Percentiles rank a stretch among this genome's conserved stretches.
Conservation (phyloP, 2,113 vertebrate species). For the Syrmaticus mikado region DNA sequence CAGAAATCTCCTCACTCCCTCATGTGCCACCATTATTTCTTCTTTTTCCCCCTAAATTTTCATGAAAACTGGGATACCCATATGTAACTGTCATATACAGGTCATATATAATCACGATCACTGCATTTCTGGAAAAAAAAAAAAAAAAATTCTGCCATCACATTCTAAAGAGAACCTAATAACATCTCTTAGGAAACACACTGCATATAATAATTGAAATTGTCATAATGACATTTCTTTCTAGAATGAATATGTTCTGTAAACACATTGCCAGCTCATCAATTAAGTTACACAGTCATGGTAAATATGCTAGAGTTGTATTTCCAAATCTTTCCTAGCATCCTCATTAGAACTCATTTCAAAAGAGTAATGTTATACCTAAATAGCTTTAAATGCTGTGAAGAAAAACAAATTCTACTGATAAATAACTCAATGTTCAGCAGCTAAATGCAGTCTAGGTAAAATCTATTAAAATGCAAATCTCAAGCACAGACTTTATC, state of each 20-base stretch:
- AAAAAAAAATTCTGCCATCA: background rate
- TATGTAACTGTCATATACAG: background rate
- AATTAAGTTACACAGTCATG: background rate
- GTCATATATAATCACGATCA: fast-evolving
- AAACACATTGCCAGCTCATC: background rate
- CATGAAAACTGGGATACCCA: background rate
- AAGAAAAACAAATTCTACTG: background rate
- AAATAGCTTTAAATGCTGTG: background rate
- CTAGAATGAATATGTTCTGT: background rate
- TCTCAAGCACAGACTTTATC: background rate
- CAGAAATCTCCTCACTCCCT: background rate
- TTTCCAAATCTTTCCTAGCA: background rate
- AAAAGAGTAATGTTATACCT: background rate
- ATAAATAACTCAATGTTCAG: background rate
- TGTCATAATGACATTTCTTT: background rate
- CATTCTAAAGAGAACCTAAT: background rate
- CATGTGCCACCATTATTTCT: background rate
- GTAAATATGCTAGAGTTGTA: background rate
- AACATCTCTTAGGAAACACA: background rate
- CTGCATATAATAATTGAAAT: background rate
- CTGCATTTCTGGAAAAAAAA: background rate
- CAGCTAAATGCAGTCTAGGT: background rate
- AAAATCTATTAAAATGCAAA: conserved; percentile 18
- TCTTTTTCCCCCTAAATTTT: background rate
- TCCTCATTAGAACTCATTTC: background rate